Percentiles rank a stretch among this genome's conserved stretches.
phyloP scores from a whole-genome alignment of 2,888 invertebrate species.

The Himalopsyche japonica region DNA sequence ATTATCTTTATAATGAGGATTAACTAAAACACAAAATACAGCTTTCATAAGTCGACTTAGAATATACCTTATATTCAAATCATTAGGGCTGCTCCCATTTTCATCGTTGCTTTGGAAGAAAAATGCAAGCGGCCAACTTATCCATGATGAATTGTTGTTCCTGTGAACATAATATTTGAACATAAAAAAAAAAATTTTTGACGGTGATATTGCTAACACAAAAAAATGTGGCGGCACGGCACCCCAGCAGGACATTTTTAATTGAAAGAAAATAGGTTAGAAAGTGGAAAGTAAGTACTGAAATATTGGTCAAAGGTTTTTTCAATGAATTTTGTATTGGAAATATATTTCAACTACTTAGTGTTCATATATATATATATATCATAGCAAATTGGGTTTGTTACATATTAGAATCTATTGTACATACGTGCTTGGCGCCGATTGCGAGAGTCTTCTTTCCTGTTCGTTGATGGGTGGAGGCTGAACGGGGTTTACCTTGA shows the following conservation, averaged over 20 bases:
- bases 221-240: no score
- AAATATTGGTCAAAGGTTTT: no score
- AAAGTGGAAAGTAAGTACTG: no score
- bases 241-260: no score
- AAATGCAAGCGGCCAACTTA: slow-evolving; percentile 90
- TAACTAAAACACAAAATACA: neutral
- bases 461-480: slow-evolving; percentile 49
- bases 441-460: slow-evolving; percentile 30
- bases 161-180: slow-evolving; percentile 50
- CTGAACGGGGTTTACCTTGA: slow-evolving; percentile 68
- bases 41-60: neutral
- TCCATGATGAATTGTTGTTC: slow-evolving; percentile 75
- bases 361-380: no score
- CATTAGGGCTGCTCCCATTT: slow-evolving; percentile 61
- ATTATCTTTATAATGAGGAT: no score
- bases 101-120: slow-evolving; percentile 80
- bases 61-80: slow-evolving; percentile 76
- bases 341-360: no score
- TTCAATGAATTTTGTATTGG: no score
- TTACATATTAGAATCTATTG: neutral
- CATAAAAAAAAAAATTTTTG: no score
- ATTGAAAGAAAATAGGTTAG: no score
- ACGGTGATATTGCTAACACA: no score
- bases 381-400: no score
- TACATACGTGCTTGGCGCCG: slow-evolving; percentile 17